Conservation (phyloP, 2,797 vertebrate species). For the Myripristis murdjan region DNA sequence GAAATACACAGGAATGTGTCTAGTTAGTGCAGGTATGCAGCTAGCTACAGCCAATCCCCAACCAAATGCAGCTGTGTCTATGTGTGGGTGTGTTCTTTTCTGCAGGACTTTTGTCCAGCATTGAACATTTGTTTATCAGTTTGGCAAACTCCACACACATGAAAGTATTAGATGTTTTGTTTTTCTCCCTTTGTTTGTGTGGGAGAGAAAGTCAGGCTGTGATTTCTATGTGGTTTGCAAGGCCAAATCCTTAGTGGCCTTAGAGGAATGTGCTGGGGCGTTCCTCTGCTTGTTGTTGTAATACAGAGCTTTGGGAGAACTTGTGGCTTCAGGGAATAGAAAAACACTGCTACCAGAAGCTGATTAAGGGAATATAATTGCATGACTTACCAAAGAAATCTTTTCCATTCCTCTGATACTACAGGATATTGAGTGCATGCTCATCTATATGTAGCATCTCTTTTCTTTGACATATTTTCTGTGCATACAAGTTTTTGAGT, state of each 20-base stretch:
- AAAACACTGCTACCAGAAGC: constrained; percentile 28
- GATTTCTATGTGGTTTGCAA: constrained; percentile 63
- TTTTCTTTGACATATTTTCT: background rate
- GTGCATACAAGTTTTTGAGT: too few species aligned
- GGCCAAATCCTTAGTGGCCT: constrained; percentile 66
- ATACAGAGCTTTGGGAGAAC: constrained; percentile 59
- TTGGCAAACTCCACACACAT: constrained; percentile 9
- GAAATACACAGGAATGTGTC: background rate
- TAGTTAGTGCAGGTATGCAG: background rate
- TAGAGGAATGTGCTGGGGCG: constrained; percentile 78
- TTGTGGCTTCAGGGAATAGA: constrained; percentile 50
- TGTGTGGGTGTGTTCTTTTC: constrained; percentile 8
- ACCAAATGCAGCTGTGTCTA: background rate
- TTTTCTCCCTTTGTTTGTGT: constrained; percentile 54
- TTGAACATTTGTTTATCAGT: constrained; percentile 45
- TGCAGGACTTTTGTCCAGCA: constrained; percentile 45
- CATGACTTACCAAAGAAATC: constrained; percentile 26
- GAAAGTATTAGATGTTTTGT: constrained; percentile 35
- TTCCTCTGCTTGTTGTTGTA: constrained; percentile 74
- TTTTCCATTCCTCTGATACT: constrained; percentile 1
- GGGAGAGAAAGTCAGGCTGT: constrained; percentile 58
- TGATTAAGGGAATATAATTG: constrained; percentile 34
- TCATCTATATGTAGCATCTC: background rate
- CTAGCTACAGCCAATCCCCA: background rate
- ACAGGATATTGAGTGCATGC: background rate